Conservation (phyloP, 2,888 invertebrate species). For the Eudasyphora cyanicolor region DNA sequence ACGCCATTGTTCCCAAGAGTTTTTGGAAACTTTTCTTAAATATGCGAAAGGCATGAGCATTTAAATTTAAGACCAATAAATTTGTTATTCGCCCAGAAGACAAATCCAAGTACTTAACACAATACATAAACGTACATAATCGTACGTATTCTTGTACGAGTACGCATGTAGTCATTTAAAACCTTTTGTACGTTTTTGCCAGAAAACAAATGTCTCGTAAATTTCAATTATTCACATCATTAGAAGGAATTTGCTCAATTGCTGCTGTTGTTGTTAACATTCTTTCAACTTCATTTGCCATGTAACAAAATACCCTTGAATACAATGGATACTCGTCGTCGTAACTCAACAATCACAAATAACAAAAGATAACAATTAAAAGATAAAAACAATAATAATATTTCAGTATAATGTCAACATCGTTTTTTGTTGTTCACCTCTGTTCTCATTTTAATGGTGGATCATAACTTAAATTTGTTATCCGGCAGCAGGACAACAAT, state of each 20-base stretch:
- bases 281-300: background rate
- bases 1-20: too few relatives aligned
- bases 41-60: background rate
- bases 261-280: background rate
- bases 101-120: background rate
- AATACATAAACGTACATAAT: too few relatives aligned
- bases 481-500: background rate
- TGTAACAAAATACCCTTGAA: background rate
- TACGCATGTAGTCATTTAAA: background rate
- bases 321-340: background rate
- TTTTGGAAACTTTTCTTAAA: background rate
- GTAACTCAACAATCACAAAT: conserved; percentile 3
- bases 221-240: conserved; percentile 39
- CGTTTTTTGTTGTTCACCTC: background rate
- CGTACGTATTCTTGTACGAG: too few relatives aligned
- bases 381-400: conserved; percentile 35
- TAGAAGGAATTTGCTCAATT: background rate
- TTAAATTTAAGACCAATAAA: background rate
- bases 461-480: conserved; percentile 24
- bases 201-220: background rate
- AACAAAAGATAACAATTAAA: conserved; percentile 38
- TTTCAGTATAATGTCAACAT: background rate
- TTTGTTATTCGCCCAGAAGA: background rate
- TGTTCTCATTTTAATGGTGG: background rate
- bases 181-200: too few relatives aligned